Percentiles rank a stretch among this genome's conserved stretches.
Evolutionary conservation across 2,797 vertebrate genomes (phyloP).

Genomic region (Acomys russatus): DNA sequence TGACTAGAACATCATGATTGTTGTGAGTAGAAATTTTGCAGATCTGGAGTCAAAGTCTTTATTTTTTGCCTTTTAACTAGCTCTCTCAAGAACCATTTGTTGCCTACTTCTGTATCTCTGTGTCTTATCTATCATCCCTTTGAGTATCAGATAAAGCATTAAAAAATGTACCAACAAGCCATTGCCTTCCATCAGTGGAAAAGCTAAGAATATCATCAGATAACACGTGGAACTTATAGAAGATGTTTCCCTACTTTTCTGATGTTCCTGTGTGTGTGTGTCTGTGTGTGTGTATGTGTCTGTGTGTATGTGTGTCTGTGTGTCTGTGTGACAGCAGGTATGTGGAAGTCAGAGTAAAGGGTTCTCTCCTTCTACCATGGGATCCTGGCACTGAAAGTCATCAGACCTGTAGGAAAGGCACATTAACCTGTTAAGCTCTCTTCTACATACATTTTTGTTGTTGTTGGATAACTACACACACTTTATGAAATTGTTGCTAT

Average conservation of each 20-base stretch:
- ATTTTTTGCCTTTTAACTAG: background rate
- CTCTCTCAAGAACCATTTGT: background rate
- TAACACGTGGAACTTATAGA: background rate
- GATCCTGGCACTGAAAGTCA: background rate
- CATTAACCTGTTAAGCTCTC: background rate
- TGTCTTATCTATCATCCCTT: background rate
- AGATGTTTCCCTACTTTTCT: background rate
- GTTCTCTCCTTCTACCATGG: background rate
- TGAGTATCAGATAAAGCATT: background rate
- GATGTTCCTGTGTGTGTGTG: background rate
- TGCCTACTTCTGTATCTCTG: background rate
- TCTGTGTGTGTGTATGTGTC: too few relatives aligned
- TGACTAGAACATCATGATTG: background rate
- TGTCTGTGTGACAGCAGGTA: background rate
- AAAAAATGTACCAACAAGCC: background rate
- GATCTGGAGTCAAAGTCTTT: background rate
- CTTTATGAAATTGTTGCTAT: background rate
- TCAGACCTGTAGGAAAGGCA: background rate
- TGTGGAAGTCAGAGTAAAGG: background rate
- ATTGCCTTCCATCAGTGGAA: background rate
- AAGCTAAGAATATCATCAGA: background rate
- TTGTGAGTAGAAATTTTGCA: background rate
- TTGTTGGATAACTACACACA: background rate
- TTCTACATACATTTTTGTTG: background rate
- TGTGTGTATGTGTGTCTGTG: background rate